Conservation (phyloP, 2,113 vertebrate species). For the Saguinus imperator region DNA sequence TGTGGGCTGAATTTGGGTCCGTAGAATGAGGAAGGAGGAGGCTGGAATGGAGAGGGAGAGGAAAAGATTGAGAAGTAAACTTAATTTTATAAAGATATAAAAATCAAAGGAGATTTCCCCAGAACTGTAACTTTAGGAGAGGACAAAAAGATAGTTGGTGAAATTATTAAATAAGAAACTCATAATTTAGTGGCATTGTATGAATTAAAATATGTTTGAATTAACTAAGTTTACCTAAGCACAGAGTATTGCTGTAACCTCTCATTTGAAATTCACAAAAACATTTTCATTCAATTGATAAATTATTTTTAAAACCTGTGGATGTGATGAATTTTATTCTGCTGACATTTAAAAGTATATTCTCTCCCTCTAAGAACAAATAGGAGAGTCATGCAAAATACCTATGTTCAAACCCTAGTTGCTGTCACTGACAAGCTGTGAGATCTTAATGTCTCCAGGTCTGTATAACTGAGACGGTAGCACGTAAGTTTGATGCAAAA, state of each 20-base stretch:
- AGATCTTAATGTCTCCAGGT: neutral
- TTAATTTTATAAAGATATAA: constrained; percentile 11
- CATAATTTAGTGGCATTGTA: neutral
- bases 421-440: neutral
- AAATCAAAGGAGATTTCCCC: neutral
- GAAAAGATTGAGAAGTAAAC: neutral
- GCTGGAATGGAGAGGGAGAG: neutral
- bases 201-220: neutral
- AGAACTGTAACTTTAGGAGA: neutral
- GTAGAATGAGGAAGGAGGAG: neutral
- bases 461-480: neutral
- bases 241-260: neutral
- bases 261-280: neutral
- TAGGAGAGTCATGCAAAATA: neutral
- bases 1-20: constrained; percentile 55
- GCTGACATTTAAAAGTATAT: neutral
- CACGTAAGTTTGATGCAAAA: neutral
- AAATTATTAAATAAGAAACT: constrained; percentile 12
- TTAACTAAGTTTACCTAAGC: neutral
- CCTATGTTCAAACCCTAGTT: neutral
- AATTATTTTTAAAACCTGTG: neutral
- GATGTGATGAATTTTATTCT: neutral
- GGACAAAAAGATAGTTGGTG: neutral
- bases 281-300: neutral
- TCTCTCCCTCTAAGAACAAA: neutral